A percentile compares a stretch with the other conserved stretches of the same genome.
phyloP scores from a whole-genome alignment of 2,113 vertebrate species.

The Elephas maximus region DNA sequence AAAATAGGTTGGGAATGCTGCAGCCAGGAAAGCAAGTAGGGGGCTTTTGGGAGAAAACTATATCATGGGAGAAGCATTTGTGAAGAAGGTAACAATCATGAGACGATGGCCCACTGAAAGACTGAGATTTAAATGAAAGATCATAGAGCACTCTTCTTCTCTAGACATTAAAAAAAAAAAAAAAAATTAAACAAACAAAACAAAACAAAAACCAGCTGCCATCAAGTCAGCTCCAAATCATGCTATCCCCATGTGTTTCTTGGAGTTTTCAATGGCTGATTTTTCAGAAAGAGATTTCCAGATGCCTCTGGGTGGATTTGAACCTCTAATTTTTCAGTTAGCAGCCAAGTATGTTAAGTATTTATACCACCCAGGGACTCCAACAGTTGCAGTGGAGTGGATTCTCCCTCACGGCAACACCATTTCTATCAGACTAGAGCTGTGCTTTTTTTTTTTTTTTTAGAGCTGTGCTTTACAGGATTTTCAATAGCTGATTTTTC shows the following conservation, averaged over 20 bases:
- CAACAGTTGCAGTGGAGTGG: neutral
- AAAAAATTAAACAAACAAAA: too few relatives aligned
- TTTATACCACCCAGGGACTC: neutral
- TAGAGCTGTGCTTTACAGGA: neutral
- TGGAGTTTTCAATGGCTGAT: neutral
- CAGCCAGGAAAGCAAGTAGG: neutral
- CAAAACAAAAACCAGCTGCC: neutral
- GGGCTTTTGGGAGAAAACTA: neutral
- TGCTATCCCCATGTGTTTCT: neutral
- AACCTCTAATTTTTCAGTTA: neutral
- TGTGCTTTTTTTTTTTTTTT: too few relatives aligned
- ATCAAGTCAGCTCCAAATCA: neutral
- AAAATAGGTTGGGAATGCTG: neutral
- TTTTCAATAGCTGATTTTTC: neutral
- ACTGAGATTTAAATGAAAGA: neutral
- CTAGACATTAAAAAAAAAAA: neutral
- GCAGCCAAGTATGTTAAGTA: neutral
- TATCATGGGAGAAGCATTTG: neutral
- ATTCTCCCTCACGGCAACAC: neutral
- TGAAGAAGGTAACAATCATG: neutral
- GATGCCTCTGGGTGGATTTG: neutral
- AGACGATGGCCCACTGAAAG: neutral
- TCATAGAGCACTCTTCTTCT: neutral
- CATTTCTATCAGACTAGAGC: neutral
- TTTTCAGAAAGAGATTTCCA: neutral